Base-by-base conservation (phyloP, 2,888 invertebrate genomes). In the Zygothrica quintamaculata region DNA sequence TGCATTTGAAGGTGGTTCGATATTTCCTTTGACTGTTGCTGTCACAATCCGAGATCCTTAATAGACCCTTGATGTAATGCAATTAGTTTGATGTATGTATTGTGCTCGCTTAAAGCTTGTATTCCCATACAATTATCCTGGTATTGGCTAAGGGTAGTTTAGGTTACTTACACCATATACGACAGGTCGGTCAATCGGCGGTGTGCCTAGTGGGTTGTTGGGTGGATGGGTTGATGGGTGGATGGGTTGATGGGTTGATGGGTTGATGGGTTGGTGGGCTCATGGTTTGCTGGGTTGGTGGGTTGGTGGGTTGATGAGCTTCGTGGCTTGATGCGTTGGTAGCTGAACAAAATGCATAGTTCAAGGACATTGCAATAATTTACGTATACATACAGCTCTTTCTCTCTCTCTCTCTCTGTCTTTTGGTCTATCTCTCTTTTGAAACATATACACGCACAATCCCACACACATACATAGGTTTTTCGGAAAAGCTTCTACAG, bases 291-390 rank as follows among this genome's bases (percentile, higher is more conserved):
- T 44, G 29, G 52, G 57, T 39, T 11, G 18, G 5, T 39, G 31
- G 34, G 51, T 43, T 33, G 53, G 31, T 56, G 55, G 58, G 57
- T 47, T 44, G 62, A 37, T 33, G 37, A 58, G 50, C 59, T 9
- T 51, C 13, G 22, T 37, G 46, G 15, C 37, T 25, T 36, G 2
- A 39, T 26, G 11, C 15, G 42, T 39, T 39, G 58, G 37, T 25
- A 39, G 59, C 18, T 22, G 18, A 22, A 22, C 37, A 36, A 25
- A 85, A 79, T 86, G 78, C 78, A 89, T 89, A 89, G 88, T 88
- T 88, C 88, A 88, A 88, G 88, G 88, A 78, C 88, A 88, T 70
- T 77, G 77, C 67, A 82, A 77, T 81, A 77, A 77, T 87, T 72
- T 31, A 72, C 66, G 81, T 79, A 84, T 86, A 86, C 77, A 77